Base-by-base conservation (phyloP, 2,888 invertebrate species). In the Eucera pruinosa region DNA sequence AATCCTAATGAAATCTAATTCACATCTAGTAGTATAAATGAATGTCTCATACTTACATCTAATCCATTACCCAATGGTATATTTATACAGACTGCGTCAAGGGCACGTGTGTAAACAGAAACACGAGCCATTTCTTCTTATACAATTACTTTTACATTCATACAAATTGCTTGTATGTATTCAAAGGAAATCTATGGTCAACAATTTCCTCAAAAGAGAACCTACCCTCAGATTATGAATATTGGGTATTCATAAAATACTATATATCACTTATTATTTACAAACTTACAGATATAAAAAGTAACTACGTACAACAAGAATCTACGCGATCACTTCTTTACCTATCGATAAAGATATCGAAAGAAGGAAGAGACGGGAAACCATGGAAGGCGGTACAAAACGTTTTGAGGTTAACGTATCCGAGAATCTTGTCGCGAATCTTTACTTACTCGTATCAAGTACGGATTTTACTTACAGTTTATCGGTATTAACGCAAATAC, bases 41-140 rank as follows among this genome's bases (percentile, higher is more conserved):
- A 62, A 11, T 3, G 23, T 18, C n/a, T 9, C 45, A 62, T 76
- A 84, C 84, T 84, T 52, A 84, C 84, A 4, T n/a, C 2, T 23
- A 18, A 0, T 2, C 15, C 30, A 0, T 11, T n/a, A 3, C 7
- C 13, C n/a, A 61, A 45, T 0, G 45, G 3, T 2, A 25, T 9
- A 9, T 61, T n/a, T 4, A 41, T 41, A 2, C 50, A 18, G 0
- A 83, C 23, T 27, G 75, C 54, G 20, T 84, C 41, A 0, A 84
- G 36, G 11, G 55, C 18, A 2, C 87, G 74, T n/a, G 58, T 52
- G 11, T 84, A 87, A 2, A 72, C 7, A 1, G 43, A 18, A 11
- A 50, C 77, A 39, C 87, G 82, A 50, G 87, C 87, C 87, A 87
- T 87, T 39, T 60, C 27, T 23, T 1, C 11, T 27, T 23, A 5